phyloP scores from a whole-genome alignment of 2,888 invertebrate species.

The Lasioglossum marginatum region DNA sequence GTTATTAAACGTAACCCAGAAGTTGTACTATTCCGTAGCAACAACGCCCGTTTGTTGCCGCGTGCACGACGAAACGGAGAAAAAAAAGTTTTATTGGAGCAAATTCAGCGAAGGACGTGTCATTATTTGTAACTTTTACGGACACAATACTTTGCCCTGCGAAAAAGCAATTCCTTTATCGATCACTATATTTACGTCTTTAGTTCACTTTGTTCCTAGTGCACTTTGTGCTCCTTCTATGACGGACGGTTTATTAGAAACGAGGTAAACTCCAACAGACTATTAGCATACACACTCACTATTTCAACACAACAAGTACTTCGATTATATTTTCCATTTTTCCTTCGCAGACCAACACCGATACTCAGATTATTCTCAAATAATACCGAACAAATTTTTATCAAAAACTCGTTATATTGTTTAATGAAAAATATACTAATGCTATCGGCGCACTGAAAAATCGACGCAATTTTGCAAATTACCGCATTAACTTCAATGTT shows the following conservation, averaged over 20 bases:
- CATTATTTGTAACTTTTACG: background rate
- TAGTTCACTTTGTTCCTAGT: background rate
- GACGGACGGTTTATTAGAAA: background rate
- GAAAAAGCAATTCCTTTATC: background rate
- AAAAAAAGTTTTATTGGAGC: background rate
- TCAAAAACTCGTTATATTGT: no score
- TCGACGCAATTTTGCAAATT: no score
- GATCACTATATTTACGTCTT: background rate
- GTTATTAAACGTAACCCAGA: conserved; percentile 4
- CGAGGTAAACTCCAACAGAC: background rate
- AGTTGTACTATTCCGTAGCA: background rate
- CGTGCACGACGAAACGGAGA: background rate
- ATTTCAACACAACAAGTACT: background rate
- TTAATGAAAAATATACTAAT: no score
- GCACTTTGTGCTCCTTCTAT: background rate
- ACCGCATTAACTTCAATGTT: no score
- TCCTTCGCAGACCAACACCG: background rate
- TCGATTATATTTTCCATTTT: background rate
- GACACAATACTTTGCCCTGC: background rate
- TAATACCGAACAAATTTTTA: background rate
- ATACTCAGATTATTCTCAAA: background rate
- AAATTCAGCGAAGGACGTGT: background rate
- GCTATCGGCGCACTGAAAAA: no score
- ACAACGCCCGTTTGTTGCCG: background rate
- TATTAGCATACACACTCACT: no score